Conservation (phyloP, 2,888 invertebrate species). For the Ferdinandea cuprea region DNA sequence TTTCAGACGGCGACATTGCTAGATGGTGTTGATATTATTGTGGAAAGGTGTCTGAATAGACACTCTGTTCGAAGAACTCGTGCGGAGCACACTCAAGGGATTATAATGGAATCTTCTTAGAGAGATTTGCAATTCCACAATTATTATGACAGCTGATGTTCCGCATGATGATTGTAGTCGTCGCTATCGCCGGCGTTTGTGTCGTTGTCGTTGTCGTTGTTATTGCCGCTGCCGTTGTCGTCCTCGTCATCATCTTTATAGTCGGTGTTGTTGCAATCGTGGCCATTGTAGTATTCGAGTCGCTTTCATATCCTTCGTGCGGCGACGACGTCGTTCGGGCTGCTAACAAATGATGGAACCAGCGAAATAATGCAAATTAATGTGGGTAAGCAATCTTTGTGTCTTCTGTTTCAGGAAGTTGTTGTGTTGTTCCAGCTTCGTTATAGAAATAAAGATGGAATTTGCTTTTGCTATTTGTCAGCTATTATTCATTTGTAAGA, state of each 20-base stretch:
- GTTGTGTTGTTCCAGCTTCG: not conserved
- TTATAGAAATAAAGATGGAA: not conserved
- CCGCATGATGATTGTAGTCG: constrained; percentile 39
- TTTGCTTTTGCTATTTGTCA: not conserved
- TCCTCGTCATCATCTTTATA: not conserved
- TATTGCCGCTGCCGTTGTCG: constrained; percentile 5
- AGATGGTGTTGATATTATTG: constrained; percentile 48
- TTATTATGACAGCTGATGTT: constrained; percentile 64
- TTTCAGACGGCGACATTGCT: not conserved
- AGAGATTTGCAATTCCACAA: constrained; percentile 51
- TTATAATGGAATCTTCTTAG: constrained; percentile 62
- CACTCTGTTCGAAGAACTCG: not conserved
- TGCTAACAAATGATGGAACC: constrained; percentile 10
- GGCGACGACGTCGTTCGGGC: not conserved
- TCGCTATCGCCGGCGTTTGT: not conserved
- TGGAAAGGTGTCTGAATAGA: constrained; percentile 9
- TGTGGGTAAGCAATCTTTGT: constrained; percentile 18
- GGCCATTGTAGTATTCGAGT: constrained; percentile 7
- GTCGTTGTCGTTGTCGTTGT: not conserved
- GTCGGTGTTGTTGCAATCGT: not conserved
- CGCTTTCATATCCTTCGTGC: not conserved
- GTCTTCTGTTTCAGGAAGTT: constrained; percentile 22
- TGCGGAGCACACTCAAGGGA: constrained; percentile 36
- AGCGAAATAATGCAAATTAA: constrained; percentile 35
- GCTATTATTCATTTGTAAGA: not conserved